phyloP scores from a whole-genome alignment of 2,113 vertebrate species.

The Rhineura floridana region DNA sequence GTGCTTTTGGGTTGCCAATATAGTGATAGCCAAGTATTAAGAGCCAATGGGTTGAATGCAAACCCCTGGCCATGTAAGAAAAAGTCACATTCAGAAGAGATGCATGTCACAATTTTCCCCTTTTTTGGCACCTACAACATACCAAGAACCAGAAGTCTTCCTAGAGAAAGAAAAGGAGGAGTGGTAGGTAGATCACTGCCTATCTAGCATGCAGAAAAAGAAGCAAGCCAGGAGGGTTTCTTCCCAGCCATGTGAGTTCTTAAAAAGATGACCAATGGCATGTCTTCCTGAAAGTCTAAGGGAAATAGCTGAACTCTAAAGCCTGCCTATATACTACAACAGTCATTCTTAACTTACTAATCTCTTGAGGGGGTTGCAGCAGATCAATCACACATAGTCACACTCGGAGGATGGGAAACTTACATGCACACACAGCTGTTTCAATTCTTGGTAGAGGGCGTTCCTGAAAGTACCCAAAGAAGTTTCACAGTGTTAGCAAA shows the following conservation, averaged over 20 bases:
- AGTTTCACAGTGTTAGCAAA: slow-evolving; percentile 23
- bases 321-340: slow-evolving; percentile 1
- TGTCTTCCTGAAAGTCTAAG: not conserved
- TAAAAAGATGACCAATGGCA: not conserved
- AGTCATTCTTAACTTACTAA: slow-evolving; percentile 36
- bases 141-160: not conserved
- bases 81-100: not conserved
- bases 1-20: not conserved
- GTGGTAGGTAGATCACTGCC: not conserved
- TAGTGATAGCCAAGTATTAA: not conserved
- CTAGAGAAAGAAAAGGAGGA: not conserved
- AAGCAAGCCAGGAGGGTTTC: not conserved
- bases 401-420: slow-evolving; percentile 50
- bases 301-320: not conserved
- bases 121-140: not conserved
- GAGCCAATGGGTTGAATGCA: not conserved
- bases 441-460: slow-evolving; percentile 64
- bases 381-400: slow-evolving; percentile 60
- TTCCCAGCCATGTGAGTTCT: not conserved
- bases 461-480: slow-evolving; percentile 34
- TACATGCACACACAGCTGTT: slow-evolving; percentile 23
- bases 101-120: not conserved
- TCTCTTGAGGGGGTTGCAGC: slow-evolving; percentile 65
- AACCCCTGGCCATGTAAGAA: not conserved
- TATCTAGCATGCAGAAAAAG: not conserved